Base-by-base conservation (phyloP, 23 tunicate species). In the Trididemnum clinides region DNA sequence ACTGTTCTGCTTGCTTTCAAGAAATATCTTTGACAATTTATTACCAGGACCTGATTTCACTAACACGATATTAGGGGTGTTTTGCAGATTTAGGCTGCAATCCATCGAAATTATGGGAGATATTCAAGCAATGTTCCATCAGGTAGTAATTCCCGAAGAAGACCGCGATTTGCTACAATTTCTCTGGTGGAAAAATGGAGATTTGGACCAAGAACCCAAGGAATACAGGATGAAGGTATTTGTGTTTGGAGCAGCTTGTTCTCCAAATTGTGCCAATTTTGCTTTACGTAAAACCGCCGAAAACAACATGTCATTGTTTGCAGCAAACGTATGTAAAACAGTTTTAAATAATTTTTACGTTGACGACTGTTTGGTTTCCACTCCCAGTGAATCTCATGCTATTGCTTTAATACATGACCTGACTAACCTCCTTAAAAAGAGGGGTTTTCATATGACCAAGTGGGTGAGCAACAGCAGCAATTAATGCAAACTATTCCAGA, bases 51-150 rank as follows among this genome's bases (percentile, higher is more conserved):
- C 66, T 19, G 66, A 59, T 59, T 28, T 59, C 25, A 19, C 22
- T 4, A 59, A n/a, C 25, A 59, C 5, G 5, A 12, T 70, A 37
- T 4, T 33, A 3, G 77, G 77, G 2, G 77, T 70, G 18, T 10
- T 70, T 33, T 20, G 27, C 18, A n/a, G 77, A 23, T 70, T 70
- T 70, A 35, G 77, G 15, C 27, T 12, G 39, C 5, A 33, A 70
- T 2, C 18, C 6, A 70, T 70, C 12, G 77, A 35, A 6, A 32
- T 70, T 5, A 37, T 70, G 19, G 38, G 39, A 5, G 29, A 70
- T 32, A 33, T 70, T 2, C 37, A 70, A 70, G 39, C 77, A 3
- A 32, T 70, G 77, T 70, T 70, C 38, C 77, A 70, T 37, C 77
- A 70, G 21, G 77, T 70, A 3, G 5, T 2, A 23, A 37, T 70